These are phyloP conservation scores for Nasalis larvatus DNA, from an alignment of 2,113 vertebrate genomes.

Conservation along the genomic window DNA sequence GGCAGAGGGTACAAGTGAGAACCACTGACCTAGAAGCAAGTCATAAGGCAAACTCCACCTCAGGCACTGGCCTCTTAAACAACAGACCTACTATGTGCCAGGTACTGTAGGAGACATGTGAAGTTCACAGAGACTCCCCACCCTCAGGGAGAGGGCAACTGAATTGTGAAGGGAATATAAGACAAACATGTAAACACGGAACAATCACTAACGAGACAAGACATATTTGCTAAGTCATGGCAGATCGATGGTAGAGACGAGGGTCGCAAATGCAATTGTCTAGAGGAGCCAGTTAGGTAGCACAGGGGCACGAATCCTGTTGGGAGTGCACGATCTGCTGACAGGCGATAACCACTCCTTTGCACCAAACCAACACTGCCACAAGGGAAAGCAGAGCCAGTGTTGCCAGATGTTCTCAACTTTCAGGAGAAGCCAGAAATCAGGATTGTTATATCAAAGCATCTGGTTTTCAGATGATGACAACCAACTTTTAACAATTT, in stretches of 20 bases:
- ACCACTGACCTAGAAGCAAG: neutral
- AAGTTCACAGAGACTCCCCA: neutral
- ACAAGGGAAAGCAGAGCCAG: neutral
- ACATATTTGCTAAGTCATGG: neutral
- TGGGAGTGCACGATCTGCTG: rapidly evolving
- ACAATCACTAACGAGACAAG: neutral
- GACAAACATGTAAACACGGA: neutral
- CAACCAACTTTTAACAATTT: neutral
- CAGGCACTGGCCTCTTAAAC: neutral
- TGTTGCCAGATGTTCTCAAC: neutral
- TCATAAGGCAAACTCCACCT: neutral
- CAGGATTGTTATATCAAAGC: neutral
- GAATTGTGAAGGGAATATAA: neutral
- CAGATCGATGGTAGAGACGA: neutral
- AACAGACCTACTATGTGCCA: neutral
- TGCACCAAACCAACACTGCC: neutral
- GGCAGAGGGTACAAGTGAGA: neutral
- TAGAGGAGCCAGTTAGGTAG: rapidly evolving
- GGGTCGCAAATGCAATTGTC: neutral
- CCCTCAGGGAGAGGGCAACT: neutral
- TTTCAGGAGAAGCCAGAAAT: neutral
- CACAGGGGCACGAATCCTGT: rapidly evolving
- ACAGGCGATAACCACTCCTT: neutral
- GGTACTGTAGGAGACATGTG: neutral
- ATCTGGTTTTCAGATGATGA: neutral